Evolutionary conservation across 1,140 invertebrate species (phyloP).

Genomic region (Drosophila arawakana): DNA sequence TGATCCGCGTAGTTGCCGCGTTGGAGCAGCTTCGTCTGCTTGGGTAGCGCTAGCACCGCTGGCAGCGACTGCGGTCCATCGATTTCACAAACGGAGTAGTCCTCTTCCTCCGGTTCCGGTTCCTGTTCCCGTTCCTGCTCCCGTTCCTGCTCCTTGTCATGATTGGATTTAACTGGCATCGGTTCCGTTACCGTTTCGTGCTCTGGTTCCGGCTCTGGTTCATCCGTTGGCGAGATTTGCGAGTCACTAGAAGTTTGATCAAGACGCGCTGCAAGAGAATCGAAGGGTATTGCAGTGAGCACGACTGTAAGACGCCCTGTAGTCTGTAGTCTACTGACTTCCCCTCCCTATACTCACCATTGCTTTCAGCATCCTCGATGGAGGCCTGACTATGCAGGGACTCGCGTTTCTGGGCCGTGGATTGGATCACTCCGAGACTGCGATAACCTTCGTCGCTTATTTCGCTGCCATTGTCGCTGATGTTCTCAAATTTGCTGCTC

Average conservation of each 20-base stretch:
- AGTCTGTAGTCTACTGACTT: no score
- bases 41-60: slow-evolving; percentile 55
- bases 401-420: slow-evolving; percentile 86
- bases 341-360: slow-evolving; percentile 85
- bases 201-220: slow-evolving; percentile 46
- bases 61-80: slow-evolving; percentile 76
- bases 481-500: slow-evolving; percentile 85
- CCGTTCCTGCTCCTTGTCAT: slow-evolving; percentile 18
- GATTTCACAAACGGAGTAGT: slow-evolving; percentile 46
- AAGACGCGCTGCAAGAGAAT: slow-evolving; percentile 65
- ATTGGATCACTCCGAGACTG: slow-evolving; percentile 90
- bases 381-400: slow-evolving; percentile 89
- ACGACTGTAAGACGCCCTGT: neutral
- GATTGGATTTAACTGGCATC: slow-evolving; percentile 23
- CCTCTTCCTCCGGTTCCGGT: slow-evolving; percentile 25
- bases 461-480: slow-evolving; percentile 93
- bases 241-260: slow-evolving; percentile 84
- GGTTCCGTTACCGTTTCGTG: slow-evolving; percentile 6
- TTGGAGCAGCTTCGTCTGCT: slow-evolving; percentile 21
- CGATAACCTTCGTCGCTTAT: slow-evolving; percentile 95
- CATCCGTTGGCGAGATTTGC: slow-evolving; percentile 78
- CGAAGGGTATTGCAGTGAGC: neutral
- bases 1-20: slow-evolving; percentile 8
- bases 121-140: slow-evolving; percentile 25
- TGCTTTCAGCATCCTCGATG: slow-evolving; percentile 88